These are phyloP conservation scores for Brachionus asplanchnoidis DNA, from an alignment of 1,140 invertebrate genomes.

Conservation along the genomic window DNA sequence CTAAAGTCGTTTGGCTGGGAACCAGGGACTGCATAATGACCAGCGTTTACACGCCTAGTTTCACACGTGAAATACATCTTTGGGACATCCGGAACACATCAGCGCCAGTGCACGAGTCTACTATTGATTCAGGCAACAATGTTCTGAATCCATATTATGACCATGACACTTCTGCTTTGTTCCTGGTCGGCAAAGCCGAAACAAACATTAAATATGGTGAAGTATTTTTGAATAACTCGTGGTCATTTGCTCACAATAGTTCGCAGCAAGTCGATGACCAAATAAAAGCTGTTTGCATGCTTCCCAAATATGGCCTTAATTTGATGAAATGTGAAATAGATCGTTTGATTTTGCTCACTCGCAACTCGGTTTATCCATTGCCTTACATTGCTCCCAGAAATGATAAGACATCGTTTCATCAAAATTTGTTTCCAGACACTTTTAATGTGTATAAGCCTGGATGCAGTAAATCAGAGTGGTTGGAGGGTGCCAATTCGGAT, in stretches of 20 bases:
- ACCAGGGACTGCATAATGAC: slow-evolving; percentile 74
- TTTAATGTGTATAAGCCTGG: slow-evolving; percentile 69
- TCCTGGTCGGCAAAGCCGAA: slow-evolving; percentile 67
- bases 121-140: slow-evolving; percentile 78
- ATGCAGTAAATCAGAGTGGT: slow-evolving; percentile 72
- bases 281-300: slow-evolving; percentile 80
- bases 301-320: slow-evolving; percentile 81
- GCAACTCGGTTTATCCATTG: slow-evolving; percentile 77
- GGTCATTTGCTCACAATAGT: slow-evolving; percentile 37
- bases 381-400: slow-evolving; percentile 86
- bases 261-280: slow-evolving; percentile 59
- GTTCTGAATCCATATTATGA: slow-evolving; percentile 82
- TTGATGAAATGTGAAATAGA: slow-evolving; percentile 93
- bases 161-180: slow-evolving; percentile 85
- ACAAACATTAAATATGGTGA: slow-evolving; percentile 22
- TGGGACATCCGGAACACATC: slow-evolving; percentile 76
- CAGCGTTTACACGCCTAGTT: slow-evolving; percentile 66
- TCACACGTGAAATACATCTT: slow-evolving; percentile 73
- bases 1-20: slow-evolving; percentile 78
- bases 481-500: slow-evolving; percentile 47
- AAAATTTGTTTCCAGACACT: slow-evolving; percentile 84
- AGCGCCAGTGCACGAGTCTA: slow-evolving; percentile 70
- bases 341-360: slow-evolving; percentile 75
- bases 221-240: not conserved
- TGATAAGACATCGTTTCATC: slow-evolving; percentile 64